These are phyloP conservation scores for Nephrotoma appendiculata DNA, from an alignment of 2,888 invertebrate species.

Conservation along the genomic window DNA sequence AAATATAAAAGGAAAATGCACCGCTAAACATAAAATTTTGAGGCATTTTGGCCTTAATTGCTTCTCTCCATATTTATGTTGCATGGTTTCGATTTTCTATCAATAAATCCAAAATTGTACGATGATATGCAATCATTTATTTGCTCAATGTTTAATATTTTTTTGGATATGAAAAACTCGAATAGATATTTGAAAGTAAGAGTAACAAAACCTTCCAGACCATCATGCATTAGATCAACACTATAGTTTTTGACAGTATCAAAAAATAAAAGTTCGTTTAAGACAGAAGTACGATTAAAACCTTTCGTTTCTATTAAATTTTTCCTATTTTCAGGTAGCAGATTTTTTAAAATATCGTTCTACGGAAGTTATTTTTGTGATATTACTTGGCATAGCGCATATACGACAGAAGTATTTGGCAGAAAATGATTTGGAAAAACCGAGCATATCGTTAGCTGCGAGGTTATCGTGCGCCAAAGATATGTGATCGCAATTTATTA, in stretches of 20 bases:
- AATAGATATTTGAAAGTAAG: constrained; percentile 3
- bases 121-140: background rate
- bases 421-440: constrained; percentile 2
- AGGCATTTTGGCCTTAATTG: background rate
- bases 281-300: background rate
- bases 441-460: background rate
- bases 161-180: constrained; percentile 2
- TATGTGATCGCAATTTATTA: background rate
- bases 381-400: background rate
- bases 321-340: background rate
- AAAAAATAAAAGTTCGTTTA: background rate
- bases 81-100: background rate
- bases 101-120: background rate
- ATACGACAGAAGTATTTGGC: background rate
- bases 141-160: constrained; percentile 1
- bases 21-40: background rate
- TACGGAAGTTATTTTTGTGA: background rate
- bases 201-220: background rate
- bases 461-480: constrained; percentile 1
- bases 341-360: background rate
- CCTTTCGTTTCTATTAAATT: background rate
- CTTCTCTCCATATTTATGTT: too few relatives aligned
- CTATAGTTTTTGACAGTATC: background rate
- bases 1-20: background rate
- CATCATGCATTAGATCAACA: background rate